A percentile compares a stretch with the other conserved stretches of the same genome.
These are phyloP conservation scores for Oryzaephilus surinamensis DNA, from an alignment of 1,140 invertebrate genomes.

Conservation along the genomic window DNA sequence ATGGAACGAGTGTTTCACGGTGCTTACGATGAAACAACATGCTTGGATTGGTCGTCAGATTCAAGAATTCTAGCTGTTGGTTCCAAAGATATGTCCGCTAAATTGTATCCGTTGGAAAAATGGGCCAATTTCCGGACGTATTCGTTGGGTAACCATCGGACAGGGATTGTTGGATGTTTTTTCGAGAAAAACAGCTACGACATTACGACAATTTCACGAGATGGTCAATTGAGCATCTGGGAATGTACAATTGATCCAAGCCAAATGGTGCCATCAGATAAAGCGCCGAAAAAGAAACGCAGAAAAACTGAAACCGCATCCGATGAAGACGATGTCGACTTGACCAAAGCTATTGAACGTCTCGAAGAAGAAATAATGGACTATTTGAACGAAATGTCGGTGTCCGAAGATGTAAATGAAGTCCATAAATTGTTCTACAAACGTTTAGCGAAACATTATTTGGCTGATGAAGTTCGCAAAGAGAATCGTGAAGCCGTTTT, in stretches of 20 bases:
- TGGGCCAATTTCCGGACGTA: conserved; percentile 60
- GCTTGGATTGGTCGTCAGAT: conserved; percentile 84
- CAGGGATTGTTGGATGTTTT: conserved; percentile 71
- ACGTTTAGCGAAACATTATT: conserved; percentile 57
- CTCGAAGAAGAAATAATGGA: conserved; percentile 39
- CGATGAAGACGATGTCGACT: conserved; percentile 50
- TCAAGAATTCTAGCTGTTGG: conserved; percentile 77
- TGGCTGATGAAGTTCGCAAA: conserved; percentile 56
- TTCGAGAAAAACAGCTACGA: conserved; percentile 82
- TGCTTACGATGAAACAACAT: conserved; percentile 70
- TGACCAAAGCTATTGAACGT: conserved; percentile 35
- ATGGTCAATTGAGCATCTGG: conserved; percentile 69
- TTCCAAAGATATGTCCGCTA: conserved; percentile 76
- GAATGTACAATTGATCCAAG: conserved; percentile 64
- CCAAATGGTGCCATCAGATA: conserved; percentile 44
- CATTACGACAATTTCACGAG: conserved; percentile 62
- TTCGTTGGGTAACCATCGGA: conserved; percentile 69
- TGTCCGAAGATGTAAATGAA: conserved; percentile 34
- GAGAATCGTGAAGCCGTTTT: conserved; percentile 48
- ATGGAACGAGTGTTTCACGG: conserved; percentile 74
- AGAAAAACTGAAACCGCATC: conserved; percentile 10
- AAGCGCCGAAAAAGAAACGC: conserved; percentile 28
- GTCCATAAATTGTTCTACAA: conserved; percentile 52
- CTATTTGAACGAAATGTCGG: no score
- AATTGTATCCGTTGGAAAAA: conserved; percentile 65